Conservation (phyloP, 2,113 vertebrate genomes). For the Platysteira castanea region DNA sequence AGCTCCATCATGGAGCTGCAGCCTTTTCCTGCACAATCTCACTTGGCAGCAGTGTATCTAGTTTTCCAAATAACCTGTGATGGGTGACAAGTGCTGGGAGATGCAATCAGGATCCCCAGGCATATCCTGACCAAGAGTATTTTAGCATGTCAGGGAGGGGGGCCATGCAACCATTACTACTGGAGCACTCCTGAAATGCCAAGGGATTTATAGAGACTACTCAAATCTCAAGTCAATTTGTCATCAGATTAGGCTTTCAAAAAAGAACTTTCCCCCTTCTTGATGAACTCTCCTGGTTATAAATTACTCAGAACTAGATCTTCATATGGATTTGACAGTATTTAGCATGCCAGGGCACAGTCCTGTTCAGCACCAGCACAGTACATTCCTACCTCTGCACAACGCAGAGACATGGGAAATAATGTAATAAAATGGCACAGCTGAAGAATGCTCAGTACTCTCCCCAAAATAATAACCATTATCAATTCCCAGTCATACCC, state of each 20-base stretch:
- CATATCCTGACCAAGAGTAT: neutral
- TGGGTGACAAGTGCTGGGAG: neutral
- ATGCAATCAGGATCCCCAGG: neutral
- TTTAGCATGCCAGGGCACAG: neutral
- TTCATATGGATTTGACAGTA: neutral
- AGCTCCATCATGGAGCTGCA: neutral
- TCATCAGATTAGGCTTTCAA: neutral
- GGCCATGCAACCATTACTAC: neutral
- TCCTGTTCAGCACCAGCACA: neutral
- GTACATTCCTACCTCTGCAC: neutral
- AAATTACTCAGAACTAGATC: neutral
- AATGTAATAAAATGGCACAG: neutral
- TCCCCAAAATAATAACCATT: neutral
- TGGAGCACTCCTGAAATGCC: neutral
- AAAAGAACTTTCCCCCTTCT: neutral
- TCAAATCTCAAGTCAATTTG: neutral
- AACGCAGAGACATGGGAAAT: neutral
- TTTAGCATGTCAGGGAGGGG: fast-evolving
- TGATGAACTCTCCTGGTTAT: neutral
- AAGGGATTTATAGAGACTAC: neutral
- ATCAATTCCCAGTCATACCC: neutral
- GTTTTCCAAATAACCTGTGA: neutral
- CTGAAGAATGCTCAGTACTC: neutral
- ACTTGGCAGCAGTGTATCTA: neutral
- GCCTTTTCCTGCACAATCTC: neutral